phyloP scores from a whole-genome alignment of 2,888 invertebrate genomes.

The Clunio marinus region DNA sequence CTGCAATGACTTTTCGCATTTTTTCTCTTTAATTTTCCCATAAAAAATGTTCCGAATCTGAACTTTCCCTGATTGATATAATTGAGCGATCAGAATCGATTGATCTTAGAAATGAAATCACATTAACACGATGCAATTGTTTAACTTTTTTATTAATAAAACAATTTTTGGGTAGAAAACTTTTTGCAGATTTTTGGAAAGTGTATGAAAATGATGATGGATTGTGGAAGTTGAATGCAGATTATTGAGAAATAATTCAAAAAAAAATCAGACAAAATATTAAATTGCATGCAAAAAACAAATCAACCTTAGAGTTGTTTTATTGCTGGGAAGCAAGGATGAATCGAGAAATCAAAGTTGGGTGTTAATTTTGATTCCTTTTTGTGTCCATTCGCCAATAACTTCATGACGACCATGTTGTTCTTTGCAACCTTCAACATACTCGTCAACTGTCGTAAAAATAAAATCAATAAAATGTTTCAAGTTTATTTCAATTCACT shows the following conservation, averaged over 20 bases:
- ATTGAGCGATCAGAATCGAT: not conserved
- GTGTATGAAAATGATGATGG: not conserved
- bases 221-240: too few relatives aligned
- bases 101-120: not conserved
- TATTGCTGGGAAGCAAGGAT: conserved; percentile 87
- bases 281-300: too few relatives aligned
- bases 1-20: not conserved
- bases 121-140: not conserved
- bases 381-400: conserved; percentile 88
- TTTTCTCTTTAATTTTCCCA: not conserved
- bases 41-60: too few relatives aligned
- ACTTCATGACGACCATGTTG: conserved; percentile 90
- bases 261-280: not conserved
- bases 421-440: conserved; percentile 89
- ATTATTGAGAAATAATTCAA: not conserved
- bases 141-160: conserved; percentile 21
- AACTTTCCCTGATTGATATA: conserved; percentile 1
- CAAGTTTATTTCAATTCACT: conserved; percentile 41
- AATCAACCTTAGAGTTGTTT: conserved; percentile 60
- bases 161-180: not conserved
- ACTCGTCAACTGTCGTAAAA: conserved; percentile 63
- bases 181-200: not conserved
- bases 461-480: conserved; percentile 41
- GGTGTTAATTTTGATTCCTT: conserved; percentile 79
- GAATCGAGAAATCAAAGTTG: conserved; percentile 85